These are phyloP conservation scores for Otolemur crassicaudatus DNA, from an alignment of 2,797 vertebrate genomes.

Conservation along the genomic window DNA sequence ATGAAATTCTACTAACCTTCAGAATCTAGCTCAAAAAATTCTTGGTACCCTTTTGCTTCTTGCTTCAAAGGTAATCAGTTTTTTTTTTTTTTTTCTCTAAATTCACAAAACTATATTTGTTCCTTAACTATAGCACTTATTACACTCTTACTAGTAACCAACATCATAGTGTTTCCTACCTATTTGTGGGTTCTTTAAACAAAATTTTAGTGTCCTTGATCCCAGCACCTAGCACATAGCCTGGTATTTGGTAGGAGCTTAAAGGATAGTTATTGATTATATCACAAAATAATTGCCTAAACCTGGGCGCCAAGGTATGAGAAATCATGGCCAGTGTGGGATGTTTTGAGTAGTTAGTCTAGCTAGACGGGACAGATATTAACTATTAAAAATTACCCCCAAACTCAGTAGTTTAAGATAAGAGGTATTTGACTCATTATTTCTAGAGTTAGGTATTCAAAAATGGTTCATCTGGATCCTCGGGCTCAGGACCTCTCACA, in stretches of 20 bases:
- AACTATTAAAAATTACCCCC: not conserved
- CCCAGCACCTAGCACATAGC: not conserved
- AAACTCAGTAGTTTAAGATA: not conserved
- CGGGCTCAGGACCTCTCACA: not conserved
- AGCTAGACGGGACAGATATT: not conserved
- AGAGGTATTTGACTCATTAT: not conserved
- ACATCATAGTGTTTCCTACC: not conserved
- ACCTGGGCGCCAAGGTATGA: not conserved
- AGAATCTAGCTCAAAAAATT: not conserved
- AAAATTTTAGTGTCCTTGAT: not conserved
- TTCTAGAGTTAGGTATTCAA: not conserved
- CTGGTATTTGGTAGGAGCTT: not conserved
- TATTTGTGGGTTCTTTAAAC: not conserved
- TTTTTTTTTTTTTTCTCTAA: not conserved
- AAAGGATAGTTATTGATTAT: not conserved
- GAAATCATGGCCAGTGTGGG: not conserved
- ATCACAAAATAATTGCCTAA: not conserved
- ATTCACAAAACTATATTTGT: not conserved
- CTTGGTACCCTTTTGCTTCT: not conserved
- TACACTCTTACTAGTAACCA: not conserved
- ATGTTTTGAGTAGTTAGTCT: not conserved
- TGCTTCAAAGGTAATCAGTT: not conserved
- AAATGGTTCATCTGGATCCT: not conserved
- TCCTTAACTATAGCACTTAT: not conserved
- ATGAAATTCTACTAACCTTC: not conserved